phyloP scores from a whole-genome alignment of 2,113 vertebrate genomes.

The Tragelaphus buxtoni region DNA sequence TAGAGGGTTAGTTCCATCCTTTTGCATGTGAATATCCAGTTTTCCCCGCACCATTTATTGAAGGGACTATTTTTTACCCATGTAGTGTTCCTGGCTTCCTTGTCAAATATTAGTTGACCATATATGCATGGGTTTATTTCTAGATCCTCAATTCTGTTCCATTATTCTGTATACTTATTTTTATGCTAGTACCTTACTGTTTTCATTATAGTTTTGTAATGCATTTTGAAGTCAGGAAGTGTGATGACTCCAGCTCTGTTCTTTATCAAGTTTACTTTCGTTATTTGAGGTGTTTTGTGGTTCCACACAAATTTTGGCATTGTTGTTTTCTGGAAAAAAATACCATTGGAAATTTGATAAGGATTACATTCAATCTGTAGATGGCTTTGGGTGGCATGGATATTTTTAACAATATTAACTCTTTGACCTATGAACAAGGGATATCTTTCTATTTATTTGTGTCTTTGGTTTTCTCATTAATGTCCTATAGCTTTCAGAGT shows the following conservation, averaged over 20 bases:
- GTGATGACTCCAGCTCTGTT: neutral
- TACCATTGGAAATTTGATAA: neutral
- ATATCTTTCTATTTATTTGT: neutral
- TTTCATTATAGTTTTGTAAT: neutral
- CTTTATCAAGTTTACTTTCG: neutral
- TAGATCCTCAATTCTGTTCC: neutral
- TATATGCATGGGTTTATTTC: neutral
- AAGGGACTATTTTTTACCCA: neutral
- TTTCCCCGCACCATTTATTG: neutral
- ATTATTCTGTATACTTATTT: neutral
- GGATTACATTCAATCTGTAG: neutral
- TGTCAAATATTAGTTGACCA: neutral
- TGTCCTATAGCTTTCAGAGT: neutral
- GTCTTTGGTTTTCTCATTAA: neutral
- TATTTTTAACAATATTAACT: neutral
- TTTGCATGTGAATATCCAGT: neutral
- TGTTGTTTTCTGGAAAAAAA: neutral
- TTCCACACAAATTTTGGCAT: neutral
- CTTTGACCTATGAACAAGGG: neutral
- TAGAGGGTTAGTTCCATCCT: neutral
- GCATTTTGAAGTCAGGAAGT: neutral
- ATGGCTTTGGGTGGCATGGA: neutral
- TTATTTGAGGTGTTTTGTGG: neutral
- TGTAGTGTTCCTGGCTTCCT: neutral
- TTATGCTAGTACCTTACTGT: neutral